Conservation (phyloP, 2,888 invertebrate genomes). For the Trimorus sp. region DNA sequence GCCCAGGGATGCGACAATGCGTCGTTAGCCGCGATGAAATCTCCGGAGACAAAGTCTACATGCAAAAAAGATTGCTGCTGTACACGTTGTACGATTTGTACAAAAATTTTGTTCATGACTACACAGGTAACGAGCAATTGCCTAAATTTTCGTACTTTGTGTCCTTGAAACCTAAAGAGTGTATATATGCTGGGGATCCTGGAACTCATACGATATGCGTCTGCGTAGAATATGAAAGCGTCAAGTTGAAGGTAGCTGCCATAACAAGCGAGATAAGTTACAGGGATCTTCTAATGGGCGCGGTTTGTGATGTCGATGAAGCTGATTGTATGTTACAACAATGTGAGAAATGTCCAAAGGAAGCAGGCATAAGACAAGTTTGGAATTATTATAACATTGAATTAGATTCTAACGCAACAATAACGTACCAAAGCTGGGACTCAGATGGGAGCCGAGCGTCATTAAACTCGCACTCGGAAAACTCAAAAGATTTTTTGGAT, state of each 20-base stretch:
- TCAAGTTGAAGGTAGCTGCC: constrained; percentile 27
- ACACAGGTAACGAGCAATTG: constrained; percentile 11
- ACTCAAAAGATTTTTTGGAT: neutral
- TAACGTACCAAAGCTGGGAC: constrained; percentile 13
- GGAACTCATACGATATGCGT: constrained; percentile 9
- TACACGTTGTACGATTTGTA: constrained; percentile 41
- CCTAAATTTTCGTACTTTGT: constrained; percentile 39
- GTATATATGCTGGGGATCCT: neutral
- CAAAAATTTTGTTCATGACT: constrained; percentile 15
- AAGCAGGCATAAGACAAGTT: neutral
- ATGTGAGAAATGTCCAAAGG: constrained; percentile 23
- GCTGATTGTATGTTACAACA: constrained; percentile 23
- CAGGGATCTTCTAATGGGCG: constrained; percentile 10
- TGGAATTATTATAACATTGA: constrained; percentile 7
- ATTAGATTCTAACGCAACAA: neutral
- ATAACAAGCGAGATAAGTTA: constrained; percentile 7
- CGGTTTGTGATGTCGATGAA: constrained; percentile 16
- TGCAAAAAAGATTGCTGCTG: constrained; percentile 33
- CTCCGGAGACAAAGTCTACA: constrained; percentile 26
- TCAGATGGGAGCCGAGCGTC: constrained; percentile 17
- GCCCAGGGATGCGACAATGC: constrained; percentile 22
- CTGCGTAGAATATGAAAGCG: constrained; percentile 27
- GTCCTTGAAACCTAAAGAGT: constrained; percentile 21
- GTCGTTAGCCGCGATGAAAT: neutral
- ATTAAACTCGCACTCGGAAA: neutral